A percentile compares a stretch with the other conserved stretches of the same genome.
Conservation (phyloP, 1,140 invertebrate species). For the Choristoneura fumiferana region DNA sequence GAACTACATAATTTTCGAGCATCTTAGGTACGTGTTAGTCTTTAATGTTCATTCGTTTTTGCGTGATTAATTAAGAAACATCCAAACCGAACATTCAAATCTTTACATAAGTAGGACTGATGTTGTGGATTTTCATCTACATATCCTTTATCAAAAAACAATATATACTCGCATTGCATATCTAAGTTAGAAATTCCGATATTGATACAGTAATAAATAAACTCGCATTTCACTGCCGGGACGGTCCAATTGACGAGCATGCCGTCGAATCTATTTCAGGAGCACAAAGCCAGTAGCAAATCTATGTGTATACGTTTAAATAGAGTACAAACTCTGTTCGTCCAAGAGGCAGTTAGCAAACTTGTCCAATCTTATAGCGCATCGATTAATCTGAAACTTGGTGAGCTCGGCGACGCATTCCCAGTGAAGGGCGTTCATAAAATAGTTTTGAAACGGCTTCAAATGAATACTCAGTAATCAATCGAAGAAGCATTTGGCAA, state of each 20-base stretch:
- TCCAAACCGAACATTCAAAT: too few species aligned
- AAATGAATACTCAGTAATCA: conserved; percentile 21
- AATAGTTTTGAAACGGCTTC: conserved; percentile 39
- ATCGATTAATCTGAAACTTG: conserved; percentile 66
- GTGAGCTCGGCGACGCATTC: conserved; percentile 37
- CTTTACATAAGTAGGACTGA: too few species aligned
- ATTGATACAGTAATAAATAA: background rate
- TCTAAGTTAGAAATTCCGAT: background rate
- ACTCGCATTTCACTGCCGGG: background rate
- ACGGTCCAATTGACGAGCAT: background rate
- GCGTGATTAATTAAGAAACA: too few species aligned
- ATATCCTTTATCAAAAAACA: too few species aligned
- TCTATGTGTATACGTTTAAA: conserved; percentile 38
- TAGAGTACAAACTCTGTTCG: conserved; percentile 37
- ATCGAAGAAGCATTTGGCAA: conserved; percentile 13
- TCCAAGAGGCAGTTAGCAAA: conserved; percentile 45
- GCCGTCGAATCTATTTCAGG: background rate
- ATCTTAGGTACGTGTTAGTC: too few species aligned
- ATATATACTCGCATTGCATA: too few species aligned
- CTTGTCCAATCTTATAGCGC: conserved; percentile 50
- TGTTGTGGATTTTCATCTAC: too few species aligned
- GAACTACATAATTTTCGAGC: too few species aligned
- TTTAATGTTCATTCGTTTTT: too few species aligned
- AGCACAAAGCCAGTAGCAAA: background rate
- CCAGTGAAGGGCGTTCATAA: conserved; percentile 34